Evolutionary conservation across 2,888 invertebrate genomes (phyloP), one percentile per base, ranked within the genome.

Genomic region (Aricia artaxerxes): DNA sequence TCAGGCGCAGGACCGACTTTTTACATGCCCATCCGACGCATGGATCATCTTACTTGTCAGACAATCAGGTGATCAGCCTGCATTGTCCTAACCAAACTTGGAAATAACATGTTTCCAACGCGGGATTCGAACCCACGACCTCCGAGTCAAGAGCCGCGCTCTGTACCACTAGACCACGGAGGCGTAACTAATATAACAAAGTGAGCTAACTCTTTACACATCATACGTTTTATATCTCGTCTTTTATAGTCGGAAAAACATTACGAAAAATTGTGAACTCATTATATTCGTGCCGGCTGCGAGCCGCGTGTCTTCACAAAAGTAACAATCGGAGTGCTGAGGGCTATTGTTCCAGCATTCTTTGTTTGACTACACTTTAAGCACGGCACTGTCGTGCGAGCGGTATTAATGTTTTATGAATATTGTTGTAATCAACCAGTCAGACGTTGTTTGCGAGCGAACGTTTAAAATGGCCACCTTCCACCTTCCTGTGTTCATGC

Each of bases 341-440:
- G 78, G 80, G 80, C 81, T 78, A 82, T 83, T 83, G 82, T 83
- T 81, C 75, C 73, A 53, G 40, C 73, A 75, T 78, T 78, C 78
- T 78, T 79, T 79, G 78, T 79, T 75, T 75, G 73, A 79, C 73
- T 61, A 49, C 73, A 40, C 78, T 79, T 79, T 61, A 79, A 79
- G 60, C 61, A 73, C 78, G 75, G 78, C 60, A 49, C 73, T 79
- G 75, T 79, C 75, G 61, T 79, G 75, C 44, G 57, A 73, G 38
- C 57, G 24, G 78, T 60, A 57, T 60, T 57, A 73, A 73, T 49
- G 60, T 73, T 35, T 76, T 76, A 76, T 76, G 76, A 53, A 57
- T 24, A 73, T 73, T 73, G 73, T 73, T 73, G 40, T 73, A 73
- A 73, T 73, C 69, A 69, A 69, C 35, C 69, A 35, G 69, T 69